Conservation (phyloP, 2,113 vertebrate genomes). For the Daubentonia madagascariensis region DNA sequence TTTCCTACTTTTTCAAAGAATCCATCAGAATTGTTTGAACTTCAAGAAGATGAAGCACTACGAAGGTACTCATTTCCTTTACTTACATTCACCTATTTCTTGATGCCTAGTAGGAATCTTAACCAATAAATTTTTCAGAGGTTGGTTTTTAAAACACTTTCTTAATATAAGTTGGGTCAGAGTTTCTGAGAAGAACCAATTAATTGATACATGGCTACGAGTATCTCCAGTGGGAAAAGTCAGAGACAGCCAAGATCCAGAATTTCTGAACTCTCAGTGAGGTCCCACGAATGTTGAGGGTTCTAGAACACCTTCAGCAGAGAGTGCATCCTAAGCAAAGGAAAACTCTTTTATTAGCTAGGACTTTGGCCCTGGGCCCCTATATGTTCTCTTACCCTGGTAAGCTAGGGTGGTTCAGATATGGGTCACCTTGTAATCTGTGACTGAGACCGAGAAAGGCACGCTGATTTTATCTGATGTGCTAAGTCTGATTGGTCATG, state of each 20-base stretch:
- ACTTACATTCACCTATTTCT: rapidly evolving
- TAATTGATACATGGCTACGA: not conserved
- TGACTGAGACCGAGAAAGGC: not conserved
- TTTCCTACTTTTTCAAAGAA: slow-evolving; percentile 72
- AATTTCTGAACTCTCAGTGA: not conserved
- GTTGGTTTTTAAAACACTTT: not conserved
- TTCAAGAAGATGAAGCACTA: slow-evolving; percentile 91
- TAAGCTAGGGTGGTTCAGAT: not conserved
- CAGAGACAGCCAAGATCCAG: not conserved
- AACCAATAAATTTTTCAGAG: not conserved
- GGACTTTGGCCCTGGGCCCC: not conserved
- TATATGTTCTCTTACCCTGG: not conserved
- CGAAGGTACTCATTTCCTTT: slow-evolving; percentile 84
- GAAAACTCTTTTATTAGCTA: not conserved
- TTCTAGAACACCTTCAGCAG: not conserved
- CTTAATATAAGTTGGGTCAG: not conserved
- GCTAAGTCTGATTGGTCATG: not conserved
- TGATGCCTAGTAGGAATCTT: not conserved
- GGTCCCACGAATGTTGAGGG: not conserved
- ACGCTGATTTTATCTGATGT: not conserved
- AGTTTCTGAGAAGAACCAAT: not conserved
- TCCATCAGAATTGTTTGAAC: slow-evolving; percentile 83
- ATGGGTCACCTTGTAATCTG: not conserved
- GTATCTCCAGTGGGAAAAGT: not conserved
- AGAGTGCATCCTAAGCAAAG: not conserved